phyloP scores from a whole-genome alignment of 2,888 invertebrate species.

The Onthophagus sagittarius region DNA sequence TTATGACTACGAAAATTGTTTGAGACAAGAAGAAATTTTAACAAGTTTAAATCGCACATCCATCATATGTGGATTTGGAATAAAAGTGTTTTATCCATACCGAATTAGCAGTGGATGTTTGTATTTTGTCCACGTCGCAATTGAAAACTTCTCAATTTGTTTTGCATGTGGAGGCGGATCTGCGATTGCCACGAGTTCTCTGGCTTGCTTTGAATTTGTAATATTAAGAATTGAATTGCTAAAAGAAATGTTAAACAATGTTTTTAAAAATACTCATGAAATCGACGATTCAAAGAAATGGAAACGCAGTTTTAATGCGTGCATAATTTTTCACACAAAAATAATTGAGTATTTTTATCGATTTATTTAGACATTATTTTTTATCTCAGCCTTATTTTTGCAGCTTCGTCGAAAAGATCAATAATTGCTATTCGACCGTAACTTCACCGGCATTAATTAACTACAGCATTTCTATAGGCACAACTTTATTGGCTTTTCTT shows the following conservation, averaged over 20 bases:
- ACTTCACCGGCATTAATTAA: neutral
- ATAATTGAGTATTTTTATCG: neutral
- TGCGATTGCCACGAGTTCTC: neutral
- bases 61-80: neutral
- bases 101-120: neutral
- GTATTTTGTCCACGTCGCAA: neutral
- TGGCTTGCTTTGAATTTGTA: neutral
- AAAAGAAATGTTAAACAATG: neutral
- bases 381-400: neutral
- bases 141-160: neutral
- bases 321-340: neutral
- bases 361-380: neutral
- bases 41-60: neutral
- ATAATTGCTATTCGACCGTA: neutral
- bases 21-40: neutral
- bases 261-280: neutral
- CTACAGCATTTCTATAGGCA: neutral
- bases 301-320: neutral
- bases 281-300: neutral
- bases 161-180: neutral
- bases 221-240: neutral
- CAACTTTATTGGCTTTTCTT: neutral
- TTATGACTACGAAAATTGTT: neutral
- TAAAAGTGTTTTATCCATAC: neutral
- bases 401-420: neutral